Conservation (phyloP, 2,797 vertebrate genomes). For the Scolopax rusticola region DNA sequence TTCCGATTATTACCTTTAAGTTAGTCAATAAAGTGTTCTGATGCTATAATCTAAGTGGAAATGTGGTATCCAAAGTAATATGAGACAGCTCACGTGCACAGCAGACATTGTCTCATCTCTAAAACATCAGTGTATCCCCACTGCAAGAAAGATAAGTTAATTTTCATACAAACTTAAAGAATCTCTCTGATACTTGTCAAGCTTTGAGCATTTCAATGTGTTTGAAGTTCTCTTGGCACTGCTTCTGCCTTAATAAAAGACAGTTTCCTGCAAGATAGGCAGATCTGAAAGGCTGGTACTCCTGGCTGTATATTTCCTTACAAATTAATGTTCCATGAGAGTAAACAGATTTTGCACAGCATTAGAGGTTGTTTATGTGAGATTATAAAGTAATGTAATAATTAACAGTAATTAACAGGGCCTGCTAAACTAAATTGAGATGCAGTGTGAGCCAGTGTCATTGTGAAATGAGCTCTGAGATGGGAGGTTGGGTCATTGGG, state of each 20-base stretch:
- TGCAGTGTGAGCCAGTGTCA: not conserved
- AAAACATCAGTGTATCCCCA: not conserved
- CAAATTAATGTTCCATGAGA: not conserved
- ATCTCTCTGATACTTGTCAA: slow-evolving; percentile 1
- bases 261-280: not conserved
- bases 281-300: not conserved
- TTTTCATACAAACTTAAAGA: not conserved
- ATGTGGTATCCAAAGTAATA: not conserved
- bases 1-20: not conserved
- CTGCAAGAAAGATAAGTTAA: not conserved
- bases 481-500: not conserved
- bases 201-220: not conserved
- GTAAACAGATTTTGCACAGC: not conserved
- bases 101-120: slow-evolving; percentile 3
- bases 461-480: not conserved
- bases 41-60: not conserved
- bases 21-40: not conserved
- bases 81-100: not conserved
- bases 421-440: not conserved
- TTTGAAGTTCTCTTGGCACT: slow-evolving; percentile 7
- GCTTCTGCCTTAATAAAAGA: not conserved
- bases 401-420: not conserved
- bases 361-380: not conserved
- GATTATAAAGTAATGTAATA: not conserved
- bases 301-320: not conserved